Base-by-base conservation (phyloP, 2,113 vertebrate genomes). In the Ondatra zibethicus region DNA sequence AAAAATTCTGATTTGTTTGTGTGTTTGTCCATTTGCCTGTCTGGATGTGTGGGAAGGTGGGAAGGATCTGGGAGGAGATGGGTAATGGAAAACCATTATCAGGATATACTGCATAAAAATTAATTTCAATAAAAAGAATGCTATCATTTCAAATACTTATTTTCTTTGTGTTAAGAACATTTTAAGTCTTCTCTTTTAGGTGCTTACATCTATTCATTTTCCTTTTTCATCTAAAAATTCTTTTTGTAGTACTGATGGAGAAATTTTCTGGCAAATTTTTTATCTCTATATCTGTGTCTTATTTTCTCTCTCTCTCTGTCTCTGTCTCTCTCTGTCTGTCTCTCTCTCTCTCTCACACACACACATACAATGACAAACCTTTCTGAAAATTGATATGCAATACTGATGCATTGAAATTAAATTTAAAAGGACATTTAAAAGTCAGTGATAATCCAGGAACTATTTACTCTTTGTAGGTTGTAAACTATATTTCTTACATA, bases 401-500 rank as follows among this genome's bases (percentile, higher is more conserved):
- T 31, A 47, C 17, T 90, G 10, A 33, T 93, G 55, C 89, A 55
- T 50, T 89, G 61, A 94, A 95, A 81, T 80, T 4, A 88, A 90
- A 85, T 72, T 7, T 66, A 92, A 96, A 88, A 91, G 0, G 0
- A 36, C 55, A 70, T 50, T 23, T 76, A 29, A 92, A 63, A 96
- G 94, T 66, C 50, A 82, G 7, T 72, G 9, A 70, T 29, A 76
- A 66, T 77, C 4, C 33, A 42, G 47, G 76, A 36, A 73, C 11
- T 81, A 72, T 65, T 66, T 89, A 55, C 52, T 81, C 36, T 33
- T 70, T 25, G 7, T 52, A 73, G 31, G 39, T 19, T 61, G 3
- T 70, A 88, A 23, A 42, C 75, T 97, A 39, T 25, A 89, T 75
- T 96, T 95, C 81, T 75, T 52, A 92, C 31, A 81, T 45, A 95